phyloP scores from a whole-genome alignment of 92 coral and sea anemone species.

The Palythoa grandiflora region DNA sequence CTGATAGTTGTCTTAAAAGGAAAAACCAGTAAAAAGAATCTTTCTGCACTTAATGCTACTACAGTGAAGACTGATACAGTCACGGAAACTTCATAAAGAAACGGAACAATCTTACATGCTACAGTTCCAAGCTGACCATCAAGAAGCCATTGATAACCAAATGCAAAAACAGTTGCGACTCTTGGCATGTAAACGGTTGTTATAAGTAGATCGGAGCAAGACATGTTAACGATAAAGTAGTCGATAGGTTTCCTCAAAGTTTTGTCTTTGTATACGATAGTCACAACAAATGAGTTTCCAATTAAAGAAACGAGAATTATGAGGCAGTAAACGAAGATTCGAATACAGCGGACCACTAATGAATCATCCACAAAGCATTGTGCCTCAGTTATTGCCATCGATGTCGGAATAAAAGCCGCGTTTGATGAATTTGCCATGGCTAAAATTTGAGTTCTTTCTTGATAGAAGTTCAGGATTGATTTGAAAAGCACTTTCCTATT shows the following conservation, averaged over 20 bases:
- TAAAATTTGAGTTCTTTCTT: neutral
- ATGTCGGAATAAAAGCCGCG: neutral
- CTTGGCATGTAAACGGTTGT: conserved; percentile 85
- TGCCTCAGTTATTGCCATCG: conserved; percentile 3
- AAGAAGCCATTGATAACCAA: conserved; percentile 77
- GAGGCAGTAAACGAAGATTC: conserved; percentile 70
- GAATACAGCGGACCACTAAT: conserved; percentile 40
- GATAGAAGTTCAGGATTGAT: too few relatives aligned
- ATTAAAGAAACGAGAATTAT: conserved; percentile 66
- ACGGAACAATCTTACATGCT: conserved; percentile 69
- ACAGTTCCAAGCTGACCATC: conserved; percentile 65
- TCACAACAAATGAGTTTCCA: conserved; percentile 72
- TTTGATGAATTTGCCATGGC: neutral
- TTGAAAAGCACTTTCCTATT: too few relatives aligned
- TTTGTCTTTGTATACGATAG: conserved; percentile 62
- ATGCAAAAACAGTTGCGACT: conserved; percentile 51
- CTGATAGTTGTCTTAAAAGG: conserved; percentile 71
- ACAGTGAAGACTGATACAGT: conserved; percentile 77
- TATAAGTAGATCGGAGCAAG: conserved; percentile 72
- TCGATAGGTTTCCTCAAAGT: conserved; percentile 75
- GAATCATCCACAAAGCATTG: conserved; percentile 69
- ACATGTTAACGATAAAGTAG: conserved; percentile 84
- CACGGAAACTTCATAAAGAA: conserved; percentile 73
- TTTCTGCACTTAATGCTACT: conserved; percentile 72
- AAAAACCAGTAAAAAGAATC: conserved; percentile 78